Base-by-base conservation (phyloP, 2,797 vertebrate species). In the Trachops cirrhosus region DNA sequence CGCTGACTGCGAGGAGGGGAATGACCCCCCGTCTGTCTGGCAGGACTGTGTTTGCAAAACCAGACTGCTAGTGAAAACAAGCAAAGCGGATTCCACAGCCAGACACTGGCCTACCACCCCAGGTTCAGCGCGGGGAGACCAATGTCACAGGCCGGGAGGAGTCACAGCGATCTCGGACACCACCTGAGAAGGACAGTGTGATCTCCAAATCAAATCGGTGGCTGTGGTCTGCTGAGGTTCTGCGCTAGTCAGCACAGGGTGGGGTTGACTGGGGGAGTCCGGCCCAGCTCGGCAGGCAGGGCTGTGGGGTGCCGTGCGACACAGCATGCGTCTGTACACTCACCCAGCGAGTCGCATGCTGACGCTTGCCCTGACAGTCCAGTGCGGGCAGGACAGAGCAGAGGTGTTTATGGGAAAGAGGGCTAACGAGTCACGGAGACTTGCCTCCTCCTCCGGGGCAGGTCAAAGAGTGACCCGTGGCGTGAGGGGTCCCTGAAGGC, bases 21-120 rank as follows among this genome's bases (percentile, higher is more conserved):
- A 29, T 59, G 57, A 29, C 57, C 57, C 54, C 54, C 57, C 24
- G 4, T 59, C 24, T 59, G 24, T 26, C 57, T 68, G 44, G 57
- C 59, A 64, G 75, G 52, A 75, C 34, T 32, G 29, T 85, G 93
- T 86, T 96, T 97, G 92, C 68, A 82, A 96, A 93, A 89, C 74
- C 59, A 83, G 93, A 84, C n/a, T 93, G 88, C 70, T 89, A 70
- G 83, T 73, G 54, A 96, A 94, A 97, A 94, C 83, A 91, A 96
- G 67, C 94, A 86, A 93, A 96, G 74, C 50, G 77, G 93, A 96
- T 87, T 95, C 68, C 82, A 59, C 83, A 96, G 52, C 16, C 86
- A 92, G 95, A 93, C 80, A n/a, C 50, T 80, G 64, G 78, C 88
- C 88, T 29, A 18, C 68, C 29, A 86, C 77, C 82, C 50, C 12